Evolutionary conservation across 2,113 vertebrate genomes (phyloP), one percentile per base, ranked within the genome.

Genomic region (Platysteira castanea): DNA sequence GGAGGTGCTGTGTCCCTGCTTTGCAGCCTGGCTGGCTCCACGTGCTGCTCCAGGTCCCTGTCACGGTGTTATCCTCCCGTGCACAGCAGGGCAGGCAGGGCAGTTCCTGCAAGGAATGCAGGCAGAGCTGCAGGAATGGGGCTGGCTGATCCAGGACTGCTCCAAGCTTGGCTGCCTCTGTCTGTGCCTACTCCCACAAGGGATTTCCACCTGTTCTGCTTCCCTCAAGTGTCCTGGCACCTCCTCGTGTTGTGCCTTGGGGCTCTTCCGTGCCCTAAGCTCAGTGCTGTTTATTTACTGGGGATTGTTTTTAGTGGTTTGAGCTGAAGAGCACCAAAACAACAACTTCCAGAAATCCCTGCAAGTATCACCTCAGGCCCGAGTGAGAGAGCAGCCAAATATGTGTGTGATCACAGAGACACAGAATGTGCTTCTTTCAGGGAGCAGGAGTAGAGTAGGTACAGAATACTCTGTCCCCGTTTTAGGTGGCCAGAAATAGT

Each of bases 311-410:
- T 39, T 39, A 61, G 60, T 22, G 7, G 22, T 87, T 74, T 31
- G 46, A 87, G 27, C 82, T 70, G 56, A 74, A 60, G 46, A 87
- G n/a, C n/a, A 28, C 24, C 19, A 41, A 78, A 87, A 2, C 27
- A 87, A 8, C 22, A 47, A n/a, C 31, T 85, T 61, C 4, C 14
- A 61, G 56, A 41, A 75, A 37, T 50, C 30, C 14, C 31, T 44
- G 52, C 0, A 6, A 31, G 23, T 46, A 31, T 46, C 12, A 6
- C 10, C 0, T 27, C 7, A 1, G 39, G 49, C n/a, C 27, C 41
- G 8, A n/a, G 18, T 42, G 56, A 75, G 54, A 60, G 9, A 14
- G 46, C 39, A 42, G 50, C n/a, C 52, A 14, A 7, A 11, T 28
- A 7, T 9, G 1, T 5, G 39, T 4, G 10, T 42, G 64, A 4